Percentiles rank a stretch among this genome's conserved stretches.
Conservation (phyloP, 2,113 vertebrate genomes). For the Capricornis sumatraensis region DNA sequence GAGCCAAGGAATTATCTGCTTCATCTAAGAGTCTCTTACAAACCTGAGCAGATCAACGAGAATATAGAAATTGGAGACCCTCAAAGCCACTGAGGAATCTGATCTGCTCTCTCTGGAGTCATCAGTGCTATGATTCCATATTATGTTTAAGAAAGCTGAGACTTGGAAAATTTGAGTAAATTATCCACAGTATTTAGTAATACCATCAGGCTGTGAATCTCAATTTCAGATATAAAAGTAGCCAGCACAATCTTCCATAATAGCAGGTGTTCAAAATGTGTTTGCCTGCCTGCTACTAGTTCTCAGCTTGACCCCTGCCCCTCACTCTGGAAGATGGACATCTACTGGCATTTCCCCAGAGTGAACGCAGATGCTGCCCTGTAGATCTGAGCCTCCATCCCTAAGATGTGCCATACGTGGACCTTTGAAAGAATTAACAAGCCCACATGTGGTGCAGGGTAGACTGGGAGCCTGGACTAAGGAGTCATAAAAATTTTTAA, state of each 20-base stretch:
- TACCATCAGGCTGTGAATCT: background rate
- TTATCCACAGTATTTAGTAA: background rate
- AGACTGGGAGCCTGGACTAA: background rate
- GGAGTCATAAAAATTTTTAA: slow-evolving; percentile 44
- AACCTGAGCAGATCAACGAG: background rate
- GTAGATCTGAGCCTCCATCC: background rate
- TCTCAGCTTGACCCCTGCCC: background rate
- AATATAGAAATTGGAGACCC: background rate
- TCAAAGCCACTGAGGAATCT: background rate
- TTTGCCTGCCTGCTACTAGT: background rate
- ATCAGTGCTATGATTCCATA: background rate
- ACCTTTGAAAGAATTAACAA: slow-evolving; percentile 30
- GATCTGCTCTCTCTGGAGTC: background rate
- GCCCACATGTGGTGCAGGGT: background rate
- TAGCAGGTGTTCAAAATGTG: background rate
- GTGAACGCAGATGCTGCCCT: background rate
- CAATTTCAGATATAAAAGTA: background rate
- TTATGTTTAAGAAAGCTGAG: background rate
- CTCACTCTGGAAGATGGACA: background rate
- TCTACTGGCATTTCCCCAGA: background rate
- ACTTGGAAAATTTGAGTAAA: background rate
- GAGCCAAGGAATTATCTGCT: background rate
- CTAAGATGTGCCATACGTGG: background rate
- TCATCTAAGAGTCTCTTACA: background rate
- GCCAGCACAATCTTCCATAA: background rate